Evolutionary conservation across 1,140 invertebrate genomes (phyloP).

Genomic region (Cylas formicarius): DNA sequence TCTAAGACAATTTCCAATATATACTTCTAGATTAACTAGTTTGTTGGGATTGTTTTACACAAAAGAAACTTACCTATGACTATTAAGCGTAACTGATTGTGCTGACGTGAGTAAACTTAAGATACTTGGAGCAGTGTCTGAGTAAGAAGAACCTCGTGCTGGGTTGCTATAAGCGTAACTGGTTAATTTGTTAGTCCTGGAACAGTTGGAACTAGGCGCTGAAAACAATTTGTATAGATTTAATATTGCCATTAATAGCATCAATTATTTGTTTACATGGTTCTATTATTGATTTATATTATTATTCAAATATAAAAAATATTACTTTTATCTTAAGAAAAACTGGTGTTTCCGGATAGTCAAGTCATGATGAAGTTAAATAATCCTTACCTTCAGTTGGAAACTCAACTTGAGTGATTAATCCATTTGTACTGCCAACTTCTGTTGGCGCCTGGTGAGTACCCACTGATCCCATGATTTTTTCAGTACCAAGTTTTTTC

Average conservation of each 20-base stretch:
- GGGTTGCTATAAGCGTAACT: conserved; percentile 31
- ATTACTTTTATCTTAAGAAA: too few relatives aligned
- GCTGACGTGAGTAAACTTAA: conserved; percentile 35
- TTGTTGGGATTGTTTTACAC: not conserved
- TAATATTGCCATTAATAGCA: too few relatives aligned
- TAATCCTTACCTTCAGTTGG: conserved; percentile 22
- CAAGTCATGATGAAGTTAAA: not conserved
- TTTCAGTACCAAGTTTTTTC: too few relatives aligned
- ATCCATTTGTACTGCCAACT: conserved; percentile 30
- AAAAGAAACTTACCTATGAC: conserved; percentile 36
- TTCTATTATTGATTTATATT: too few relatives aligned
- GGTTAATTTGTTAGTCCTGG: conserved; percentile 30
- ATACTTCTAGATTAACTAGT: not conserved
- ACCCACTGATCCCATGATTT: conserved; percentile 26
- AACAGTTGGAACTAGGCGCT: conserved; percentile 21
- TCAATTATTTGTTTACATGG: too few relatives aligned
- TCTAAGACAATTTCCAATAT: not conserved
- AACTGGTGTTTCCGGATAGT: too few relatives aligned
- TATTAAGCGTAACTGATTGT: conserved; percentile 40
- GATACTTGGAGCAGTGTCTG: conserved; percentile 28
- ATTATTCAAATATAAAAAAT: too few relatives aligned
- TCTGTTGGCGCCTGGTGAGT: conserved; percentile 4
- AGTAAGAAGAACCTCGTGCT: conserved; percentile 26
- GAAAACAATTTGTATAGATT: conserved; percentile 10
- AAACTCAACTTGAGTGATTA: conserved; percentile 32